phyloP scores from a whole-genome alignment of 2,797 vertebrate genomes.

The Rhadinocentrus ornatus region DNA sequence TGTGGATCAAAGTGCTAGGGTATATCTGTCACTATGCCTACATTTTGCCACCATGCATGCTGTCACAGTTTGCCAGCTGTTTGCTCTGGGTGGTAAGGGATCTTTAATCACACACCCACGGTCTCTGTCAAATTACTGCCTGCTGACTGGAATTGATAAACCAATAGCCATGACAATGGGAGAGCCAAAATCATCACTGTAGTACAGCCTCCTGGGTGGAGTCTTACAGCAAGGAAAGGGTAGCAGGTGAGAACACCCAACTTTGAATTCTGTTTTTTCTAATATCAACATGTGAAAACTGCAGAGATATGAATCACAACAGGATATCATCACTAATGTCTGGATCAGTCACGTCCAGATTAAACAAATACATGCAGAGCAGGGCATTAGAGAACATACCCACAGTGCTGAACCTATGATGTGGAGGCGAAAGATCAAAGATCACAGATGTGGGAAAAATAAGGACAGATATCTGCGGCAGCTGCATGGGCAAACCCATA shows the following conservation, averaged over 20 bases:
- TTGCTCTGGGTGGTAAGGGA: conserved; percentile 48
- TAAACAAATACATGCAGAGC: conserved; percentile 45
- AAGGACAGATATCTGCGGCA: conserved; percentile 31
- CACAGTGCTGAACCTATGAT: conserved; percentile 24
- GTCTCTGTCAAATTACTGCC: conserved; percentile 61
- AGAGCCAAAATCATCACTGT: conserved; percentile 27
- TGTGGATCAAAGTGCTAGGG: conserved; percentile 28
- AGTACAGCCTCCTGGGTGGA: conserved; percentile 23
- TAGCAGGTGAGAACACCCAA: conserved; percentile 9
- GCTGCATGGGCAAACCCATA: conserved; percentile 46
- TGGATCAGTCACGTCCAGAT: conserved; percentile 43
- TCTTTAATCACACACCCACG: conserved; percentile 66
- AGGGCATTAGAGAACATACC: conserved; percentile 43
- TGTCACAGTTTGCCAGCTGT: conserved; percentile 52
- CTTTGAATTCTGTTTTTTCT: conserved; percentile 20
- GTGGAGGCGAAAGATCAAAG: conserved; percentile 44
- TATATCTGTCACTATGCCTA: conserved; percentile 42
- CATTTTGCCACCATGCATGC: conserved; percentile 28
- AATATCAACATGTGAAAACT: conserved; percentile 24
- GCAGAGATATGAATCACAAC: conserved; percentile 22
- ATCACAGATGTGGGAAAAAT: conserved; percentile 37
- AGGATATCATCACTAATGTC: conserved; percentile 27
- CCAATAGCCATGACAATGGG: conserved; percentile 50
- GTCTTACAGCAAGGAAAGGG: background rate
- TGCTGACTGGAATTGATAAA: conserved; percentile 69